Evolutionary conservation across 1,140 invertebrate genomes (phyloP), one percentile per base, ranked within the genome.

Genomic region (Globodera rostochiensis): DNA sequence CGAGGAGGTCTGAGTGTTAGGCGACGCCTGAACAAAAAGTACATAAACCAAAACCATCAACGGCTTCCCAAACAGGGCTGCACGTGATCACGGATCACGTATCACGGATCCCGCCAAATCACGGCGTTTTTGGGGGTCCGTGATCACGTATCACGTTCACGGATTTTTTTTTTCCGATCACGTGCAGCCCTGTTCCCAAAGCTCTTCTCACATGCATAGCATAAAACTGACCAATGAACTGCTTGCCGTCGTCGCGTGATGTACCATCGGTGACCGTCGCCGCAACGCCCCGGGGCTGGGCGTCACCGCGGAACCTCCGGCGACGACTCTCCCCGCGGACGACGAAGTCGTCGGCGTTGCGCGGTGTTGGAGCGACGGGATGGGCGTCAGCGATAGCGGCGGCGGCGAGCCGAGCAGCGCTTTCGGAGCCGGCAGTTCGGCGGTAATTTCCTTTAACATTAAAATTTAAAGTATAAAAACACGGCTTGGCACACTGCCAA

Each of bases 221-320:
- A 69, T 8, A 7, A 46, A 15, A 19, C 57, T 49, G 78, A 82
- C 64, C 47, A 47, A 45, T 15, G 47, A 25, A 46, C 76, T 46
- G 76, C 66, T 49, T 50, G 46, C 9, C 76, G 80, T n/a, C 80
- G 57, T 79, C 45, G 79, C 50, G 67, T 66, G 7, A 81, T 46
- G 60, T 47, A 81, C n/a, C 67, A 73, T 15, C 64, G 70, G 74
- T n/a, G 50, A 19, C n/a, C 15, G 45, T 47, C 50, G 79, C 53
- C 66, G 49, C 82, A 64, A 75, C 57, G 57, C 57, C 57, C 66
- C 53, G n/a, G 81, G 81, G 57, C 81, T 67, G 45, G 81, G 66
- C 19, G 80, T 82, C 19, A 84, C 78, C 6, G 49, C 82, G 50
- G 80, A 45, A 11, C 36, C 45, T 6, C 45, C 36, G 70, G 53